Percentiles rank a stretch among this genome's conserved stretches.
phyloP scores from a whole-genome alignment of 2,113 vertebrate species.

The Hyperopisus bebe region DNA sequence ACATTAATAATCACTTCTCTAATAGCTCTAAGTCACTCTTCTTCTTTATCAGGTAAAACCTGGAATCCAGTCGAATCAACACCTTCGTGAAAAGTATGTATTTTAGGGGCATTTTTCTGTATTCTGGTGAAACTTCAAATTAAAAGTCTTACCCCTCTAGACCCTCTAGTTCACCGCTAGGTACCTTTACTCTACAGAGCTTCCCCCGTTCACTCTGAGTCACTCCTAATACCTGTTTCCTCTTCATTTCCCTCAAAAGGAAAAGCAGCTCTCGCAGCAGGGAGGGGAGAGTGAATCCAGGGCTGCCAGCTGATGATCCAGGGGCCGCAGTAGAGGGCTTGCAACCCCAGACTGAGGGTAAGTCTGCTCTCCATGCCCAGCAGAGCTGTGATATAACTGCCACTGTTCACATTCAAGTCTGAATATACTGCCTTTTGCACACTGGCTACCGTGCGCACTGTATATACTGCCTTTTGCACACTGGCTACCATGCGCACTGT shows the following conservation, averaged over 20 bases:
- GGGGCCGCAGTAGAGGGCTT: background rate
- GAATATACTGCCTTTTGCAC: background rate
- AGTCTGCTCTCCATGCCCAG: background rate
- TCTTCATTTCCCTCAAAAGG: background rate
- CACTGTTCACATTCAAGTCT: background rate
- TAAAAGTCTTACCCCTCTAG: background rate
- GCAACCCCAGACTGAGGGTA: background rate
- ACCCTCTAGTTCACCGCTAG: background rate
- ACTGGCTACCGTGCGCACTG: background rate
- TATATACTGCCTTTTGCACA: background rate
- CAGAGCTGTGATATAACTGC: background rate
- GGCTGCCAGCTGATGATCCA: background rate
- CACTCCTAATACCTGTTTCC: background rate
- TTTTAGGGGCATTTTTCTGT: background rate
- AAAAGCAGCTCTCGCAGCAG: background rate
- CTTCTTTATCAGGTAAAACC: slow-evolving; percentile 1
- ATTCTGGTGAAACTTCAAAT: background rate
- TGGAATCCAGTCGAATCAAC: background rate
- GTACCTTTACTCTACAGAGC: background rate
- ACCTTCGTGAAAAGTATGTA: slow-evolving; percentile 2
- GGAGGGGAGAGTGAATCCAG: background rate
- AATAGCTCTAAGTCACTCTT: background rate
- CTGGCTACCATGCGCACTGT: too few relatives aligned
- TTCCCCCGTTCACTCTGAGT: background rate
- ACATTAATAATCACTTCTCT: background rate